Conservation (phyloP, 2,113 vertebrate species). For the Petrocephalus zakoni region DNA sequence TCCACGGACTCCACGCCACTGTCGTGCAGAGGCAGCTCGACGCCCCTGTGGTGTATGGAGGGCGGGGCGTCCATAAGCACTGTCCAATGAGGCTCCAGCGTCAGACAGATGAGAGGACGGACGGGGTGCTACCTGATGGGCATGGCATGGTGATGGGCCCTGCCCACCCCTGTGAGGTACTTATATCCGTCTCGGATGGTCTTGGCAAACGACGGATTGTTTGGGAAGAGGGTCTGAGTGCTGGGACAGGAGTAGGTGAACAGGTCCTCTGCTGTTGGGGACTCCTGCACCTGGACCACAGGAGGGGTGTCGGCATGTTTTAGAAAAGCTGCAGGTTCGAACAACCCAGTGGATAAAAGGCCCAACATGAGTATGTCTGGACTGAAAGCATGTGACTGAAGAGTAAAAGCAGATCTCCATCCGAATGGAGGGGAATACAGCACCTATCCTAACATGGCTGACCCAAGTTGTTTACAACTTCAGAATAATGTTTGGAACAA, state of each 20-base stretch:
- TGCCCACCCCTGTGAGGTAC: constrained; percentile 66
- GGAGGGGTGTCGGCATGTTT: not conserved
- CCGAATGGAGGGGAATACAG: not conserved
- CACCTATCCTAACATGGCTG: not conserved
- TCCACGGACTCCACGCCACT: constrained; percentile 64
- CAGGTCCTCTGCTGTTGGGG: constrained; percentile 50
- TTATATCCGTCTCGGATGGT: constrained; percentile 69
- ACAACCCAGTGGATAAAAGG: not conserved
- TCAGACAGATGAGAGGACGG: constrained; percentile 15
- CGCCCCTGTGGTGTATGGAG: constrained; percentile 47
- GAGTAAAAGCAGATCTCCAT: not conserved
- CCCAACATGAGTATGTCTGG: not conserved
- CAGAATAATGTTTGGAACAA: not conserved
- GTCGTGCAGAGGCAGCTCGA: constrained; percentile 64
- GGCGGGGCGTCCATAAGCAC: not conserved
- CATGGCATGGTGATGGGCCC: constrained; percentile 49
- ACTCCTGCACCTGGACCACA: constrained; percentile 28
- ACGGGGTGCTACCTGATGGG: constrained; percentile 47
- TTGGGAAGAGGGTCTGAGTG: constrained; percentile 66
- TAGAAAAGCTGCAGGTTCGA: not conserved
- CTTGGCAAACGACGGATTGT: constrained; percentile 71
- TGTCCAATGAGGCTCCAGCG: not conserved
- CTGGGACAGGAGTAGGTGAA: constrained; percentile 69
- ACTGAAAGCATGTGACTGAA: not conserved
- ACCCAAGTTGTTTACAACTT: not conserved